Evolutionary conservation across 2,113 vertebrate genomes (phyloP).

Genomic region (Anseranas semipalmata): DNA sequence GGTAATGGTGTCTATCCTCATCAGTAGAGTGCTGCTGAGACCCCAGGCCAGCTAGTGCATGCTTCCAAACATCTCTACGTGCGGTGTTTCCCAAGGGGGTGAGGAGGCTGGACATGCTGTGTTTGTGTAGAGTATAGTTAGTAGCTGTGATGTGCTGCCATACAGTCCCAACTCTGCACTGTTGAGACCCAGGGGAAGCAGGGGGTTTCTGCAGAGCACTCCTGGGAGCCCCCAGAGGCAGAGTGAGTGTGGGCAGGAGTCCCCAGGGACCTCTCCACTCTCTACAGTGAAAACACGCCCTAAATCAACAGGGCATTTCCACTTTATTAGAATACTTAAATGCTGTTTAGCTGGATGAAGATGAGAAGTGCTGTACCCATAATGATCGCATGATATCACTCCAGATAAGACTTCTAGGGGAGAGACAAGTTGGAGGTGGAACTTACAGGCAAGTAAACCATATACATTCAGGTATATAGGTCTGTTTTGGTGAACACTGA

Average conservation of each 20-base stretch:
- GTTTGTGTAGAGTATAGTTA: background rate
- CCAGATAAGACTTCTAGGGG: background rate
- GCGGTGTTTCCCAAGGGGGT: background rate
- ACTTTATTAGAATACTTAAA: background rate
- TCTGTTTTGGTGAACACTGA: background rate
- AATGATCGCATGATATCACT: background rate
- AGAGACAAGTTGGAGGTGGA: background rate
- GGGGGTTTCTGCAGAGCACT: background rate
- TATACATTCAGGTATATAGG: background rate
- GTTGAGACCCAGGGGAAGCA: background rate
- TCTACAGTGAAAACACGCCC: background rate
- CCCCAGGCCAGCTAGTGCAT: background rate
- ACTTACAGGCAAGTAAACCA: background rate
- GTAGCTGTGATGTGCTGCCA: background rate
- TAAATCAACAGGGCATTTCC: background rate
- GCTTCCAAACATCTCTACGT: background rate
- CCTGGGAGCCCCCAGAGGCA: background rate
- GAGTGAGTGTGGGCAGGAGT: background rate
- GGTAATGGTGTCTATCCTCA: background rate
- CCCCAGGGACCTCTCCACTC: background rate
- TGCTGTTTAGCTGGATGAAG: background rate
- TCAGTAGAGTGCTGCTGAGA: background rate
- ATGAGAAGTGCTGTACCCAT: background rate
- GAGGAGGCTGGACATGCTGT: rapidly evolving
- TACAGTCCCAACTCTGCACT: rapidly evolving